A percentile compares a stretch with the other conserved stretches of the same genome.
Evolutionary conservation across 2,888 invertebrate species (phyloP).

Genomic region (Spicauda simplicius): DNA sequence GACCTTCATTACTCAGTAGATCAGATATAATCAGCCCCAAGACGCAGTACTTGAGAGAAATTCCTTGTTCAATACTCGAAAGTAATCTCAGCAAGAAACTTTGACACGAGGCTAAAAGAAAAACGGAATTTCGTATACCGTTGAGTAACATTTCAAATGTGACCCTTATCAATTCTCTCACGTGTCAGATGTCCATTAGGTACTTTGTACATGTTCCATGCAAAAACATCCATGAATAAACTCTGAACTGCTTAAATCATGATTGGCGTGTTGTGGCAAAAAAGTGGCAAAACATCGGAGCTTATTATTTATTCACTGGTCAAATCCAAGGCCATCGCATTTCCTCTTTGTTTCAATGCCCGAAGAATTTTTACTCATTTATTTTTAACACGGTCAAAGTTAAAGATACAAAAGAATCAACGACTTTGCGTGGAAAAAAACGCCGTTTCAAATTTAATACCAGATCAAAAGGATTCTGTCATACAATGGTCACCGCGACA

Average conservation of each 20-base stretch:
- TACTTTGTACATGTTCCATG: conserved; percentile 47
- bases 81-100: conserved; percentile 26
- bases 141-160: conserved; percentile 54
- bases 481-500: too few relatives aligned
- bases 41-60: neutral
- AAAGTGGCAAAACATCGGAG: conserved; percentile 21
- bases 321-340: neutral
- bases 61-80: conserved; percentile 20
- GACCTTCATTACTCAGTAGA: neutral
- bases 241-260: conserved; percentile 34
- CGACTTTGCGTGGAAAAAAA: too few relatives aligned
- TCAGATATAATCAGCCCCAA: neutral
- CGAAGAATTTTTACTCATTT: neutral
- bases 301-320: conserved; percentile 29
- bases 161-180: conserved; percentile 66
- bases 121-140: conserved; percentile 45
- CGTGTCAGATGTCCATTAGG: conserved; percentile 52
- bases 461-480: too few relatives aligned
- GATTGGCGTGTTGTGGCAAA: conserved; percentile 29
- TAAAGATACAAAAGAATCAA: too few relatives aligned
- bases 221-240: conserved; percentile 45
- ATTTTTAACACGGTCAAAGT: neutral
- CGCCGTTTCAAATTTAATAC: too few relatives aligned
- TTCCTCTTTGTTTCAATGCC: neutral
- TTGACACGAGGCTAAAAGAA: conserved; percentile 42